Percentiles rank a stretch among this genome's conserved stretches.
phyloP scores from a whole-genome alignment of 1,140 invertebrate species.

The Cheumatopsyche charites region DNA sequence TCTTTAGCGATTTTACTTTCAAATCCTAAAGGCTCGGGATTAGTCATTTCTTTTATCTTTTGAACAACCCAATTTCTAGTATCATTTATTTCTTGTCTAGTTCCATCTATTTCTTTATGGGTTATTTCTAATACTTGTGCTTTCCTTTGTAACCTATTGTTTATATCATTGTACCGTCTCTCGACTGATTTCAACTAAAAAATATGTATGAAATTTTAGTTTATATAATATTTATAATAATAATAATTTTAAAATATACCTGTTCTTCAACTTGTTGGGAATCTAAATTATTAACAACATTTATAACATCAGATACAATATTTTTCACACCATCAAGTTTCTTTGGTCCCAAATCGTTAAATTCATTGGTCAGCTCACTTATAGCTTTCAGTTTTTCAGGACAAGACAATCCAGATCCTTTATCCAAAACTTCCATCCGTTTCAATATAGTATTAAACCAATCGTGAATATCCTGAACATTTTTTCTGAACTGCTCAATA shows the following conservation, averaged over 20 bases:
- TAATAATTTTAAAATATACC: slow-evolving; percentile 52
- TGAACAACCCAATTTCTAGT: slow-evolving; percentile 81
- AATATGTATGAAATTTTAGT: slow-evolving; percentile 21
- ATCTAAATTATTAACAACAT: slow-evolving; percentile 84
- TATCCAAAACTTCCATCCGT: slow-evolving; percentile 79
- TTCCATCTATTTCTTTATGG: slow-evolving; percentile 78
- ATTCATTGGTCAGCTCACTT: slow-evolving; percentile 71
- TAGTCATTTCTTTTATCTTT: slow-evolving; percentile 71
- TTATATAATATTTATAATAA: slow-evolving; percentile 27
- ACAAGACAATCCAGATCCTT: slow-evolving; percentile 81
- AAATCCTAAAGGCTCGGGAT: slow-evolving; percentile 72
- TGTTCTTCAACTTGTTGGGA: slow-evolving; percentile 90
- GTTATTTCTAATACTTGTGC: slow-evolving; percentile 79
- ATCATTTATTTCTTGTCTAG: slow-evolving; percentile 74
- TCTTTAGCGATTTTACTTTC: slow-evolving; percentile 77
- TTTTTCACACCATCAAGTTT: slow-evolving; percentile 71
- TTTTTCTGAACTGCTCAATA: slow-evolving; percentile 79
- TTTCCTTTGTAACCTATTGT: slow-evolving; percentile 83
- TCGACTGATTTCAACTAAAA: slow-evolving; percentile 78
- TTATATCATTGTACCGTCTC: slow-evolving; percentile 79
- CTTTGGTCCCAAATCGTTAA: slow-evolving; percentile 70
- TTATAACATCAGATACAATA: slow-evolving; percentile 73
- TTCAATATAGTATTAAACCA: slow-evolving; percentile 83
- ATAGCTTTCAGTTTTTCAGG: slow-evolving; percentile 77
- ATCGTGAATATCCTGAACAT: slow-evolving; percentile 74